phyloP scores from a whole-genome alignment of 2,113 vertebrate genomes.

The Platichthys stellatus region DNA sequence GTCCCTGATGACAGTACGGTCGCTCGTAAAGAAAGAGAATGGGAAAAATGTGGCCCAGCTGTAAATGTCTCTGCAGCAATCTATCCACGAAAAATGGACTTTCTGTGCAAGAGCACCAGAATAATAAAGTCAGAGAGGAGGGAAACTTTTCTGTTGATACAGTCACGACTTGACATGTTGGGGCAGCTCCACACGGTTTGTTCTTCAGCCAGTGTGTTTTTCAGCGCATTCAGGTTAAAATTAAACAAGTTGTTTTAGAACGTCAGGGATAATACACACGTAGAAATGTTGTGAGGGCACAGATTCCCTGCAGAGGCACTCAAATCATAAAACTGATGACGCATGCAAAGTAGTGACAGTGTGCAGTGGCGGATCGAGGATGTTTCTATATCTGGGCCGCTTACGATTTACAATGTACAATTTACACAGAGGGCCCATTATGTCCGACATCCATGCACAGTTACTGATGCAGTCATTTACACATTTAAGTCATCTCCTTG shows the following conservation, averaged over 20 bases:
- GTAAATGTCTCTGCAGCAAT: constrained; percentile 19
- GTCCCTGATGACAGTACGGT: not conserved
- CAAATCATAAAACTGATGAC: no score
- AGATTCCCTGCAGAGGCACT: no score
- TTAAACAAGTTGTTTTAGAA: not conserved
- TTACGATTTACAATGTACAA: no score
- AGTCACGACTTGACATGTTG: not conserved
- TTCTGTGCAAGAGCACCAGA: not conserved
- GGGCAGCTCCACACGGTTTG: not conserved
- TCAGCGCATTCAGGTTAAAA: not conserved
- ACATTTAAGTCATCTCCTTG: no score
- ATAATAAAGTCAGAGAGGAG: not conserved
- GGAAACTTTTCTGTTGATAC: not conserved
- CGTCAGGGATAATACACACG: not conserved
- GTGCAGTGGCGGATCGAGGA: no score
- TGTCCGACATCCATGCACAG: no score
- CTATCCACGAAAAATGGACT: not conserved
- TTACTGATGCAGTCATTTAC: no score
- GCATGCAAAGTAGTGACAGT: not conserved
- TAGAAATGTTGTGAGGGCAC: no score
- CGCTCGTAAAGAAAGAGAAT: not conserved
- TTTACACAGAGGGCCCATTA: no score
- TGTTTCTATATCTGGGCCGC: no score
- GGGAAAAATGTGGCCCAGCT: constrained; percentile 33
- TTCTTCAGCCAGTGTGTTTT: not conserved